phyloP scores from a whole-genome alignment of 2,113 vertebrate species.

The Heterochromis multidens region DNA sequence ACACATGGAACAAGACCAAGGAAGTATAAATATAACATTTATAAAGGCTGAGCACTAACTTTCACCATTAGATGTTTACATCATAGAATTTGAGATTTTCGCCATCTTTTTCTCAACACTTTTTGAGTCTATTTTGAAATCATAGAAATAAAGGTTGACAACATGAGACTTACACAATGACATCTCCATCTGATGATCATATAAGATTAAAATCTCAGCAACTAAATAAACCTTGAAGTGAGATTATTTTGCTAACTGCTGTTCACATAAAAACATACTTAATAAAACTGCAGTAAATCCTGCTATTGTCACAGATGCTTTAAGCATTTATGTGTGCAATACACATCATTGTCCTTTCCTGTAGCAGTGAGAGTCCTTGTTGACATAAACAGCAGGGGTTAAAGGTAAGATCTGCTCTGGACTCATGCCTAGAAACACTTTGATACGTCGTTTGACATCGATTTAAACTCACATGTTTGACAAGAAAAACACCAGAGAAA shows the following conservation, averaged over 20 bases:
- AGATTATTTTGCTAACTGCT: not conserved
- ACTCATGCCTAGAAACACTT: not conserved
- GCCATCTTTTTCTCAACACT: not conserved
- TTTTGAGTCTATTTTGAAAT: not conserved
- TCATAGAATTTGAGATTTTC: accelerated
- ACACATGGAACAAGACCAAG: not conserved
- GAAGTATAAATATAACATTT: not conserved
- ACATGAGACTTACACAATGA: not conserved
- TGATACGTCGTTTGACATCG: not conserved
- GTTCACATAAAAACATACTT: too few relatives aligned
- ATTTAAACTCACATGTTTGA: not conserved
- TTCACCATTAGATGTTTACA: not conserved
- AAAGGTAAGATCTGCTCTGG: not conserved
- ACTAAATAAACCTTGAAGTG: not conserved
- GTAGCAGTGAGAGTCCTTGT: not conserved
- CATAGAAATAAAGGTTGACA: not conserved
- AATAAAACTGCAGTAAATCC: not conserved
- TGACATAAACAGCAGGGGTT: not conserved
- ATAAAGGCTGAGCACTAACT: not conserved
- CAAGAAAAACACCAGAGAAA: not conserved
- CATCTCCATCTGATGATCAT: not conserved
- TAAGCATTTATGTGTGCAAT: not conserved
- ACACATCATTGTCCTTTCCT: not conserved
- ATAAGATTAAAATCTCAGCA: not conserved
- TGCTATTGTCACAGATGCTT: not conserved